These are phyloP conservation scores for Carduelis carduelis DNA, from an alignment of 2,797 vertebrate species.

Conservation along the genomic window DNA sequence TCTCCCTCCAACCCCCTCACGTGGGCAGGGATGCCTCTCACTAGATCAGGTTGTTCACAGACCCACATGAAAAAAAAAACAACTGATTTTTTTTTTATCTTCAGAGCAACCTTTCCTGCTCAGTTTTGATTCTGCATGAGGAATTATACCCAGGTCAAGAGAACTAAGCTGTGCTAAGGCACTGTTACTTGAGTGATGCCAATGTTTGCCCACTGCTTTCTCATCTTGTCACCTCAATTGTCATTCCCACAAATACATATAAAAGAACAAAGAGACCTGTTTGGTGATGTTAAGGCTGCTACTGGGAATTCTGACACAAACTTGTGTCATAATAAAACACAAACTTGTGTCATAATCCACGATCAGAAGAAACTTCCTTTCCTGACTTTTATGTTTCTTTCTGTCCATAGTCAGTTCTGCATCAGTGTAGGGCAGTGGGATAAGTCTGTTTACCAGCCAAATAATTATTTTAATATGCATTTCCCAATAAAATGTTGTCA, in stretches of 20 bases:
- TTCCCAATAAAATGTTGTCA: not conserved
- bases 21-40: not conserved
- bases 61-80: rapidly evolving
- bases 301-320: not conserved
- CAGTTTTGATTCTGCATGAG: not conserved
- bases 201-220: not conserved
- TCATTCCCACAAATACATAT: not conserved
- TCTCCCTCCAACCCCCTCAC: rapidly evolving
- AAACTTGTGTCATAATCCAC: not conserved
- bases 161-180: not conserved
- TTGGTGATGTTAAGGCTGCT: not conserved
- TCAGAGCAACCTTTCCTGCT: not conserved
- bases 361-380: not conserved
- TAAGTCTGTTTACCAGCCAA: not conserved
- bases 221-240: not conserved
- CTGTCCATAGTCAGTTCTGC: not conserved
- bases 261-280: not conserved
- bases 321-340: no score
- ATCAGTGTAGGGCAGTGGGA: not conserved
- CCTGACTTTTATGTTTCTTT: not conserved
- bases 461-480: not conserved
- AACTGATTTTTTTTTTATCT: not conserved
- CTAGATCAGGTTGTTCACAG: not conserved
- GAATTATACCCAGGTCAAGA: not conserved
- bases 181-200: not conserved